Evolutionary conservation across 2,888 invertebrate species (phyloP).

Genomic region (Ormyrus rosae): DNA sequence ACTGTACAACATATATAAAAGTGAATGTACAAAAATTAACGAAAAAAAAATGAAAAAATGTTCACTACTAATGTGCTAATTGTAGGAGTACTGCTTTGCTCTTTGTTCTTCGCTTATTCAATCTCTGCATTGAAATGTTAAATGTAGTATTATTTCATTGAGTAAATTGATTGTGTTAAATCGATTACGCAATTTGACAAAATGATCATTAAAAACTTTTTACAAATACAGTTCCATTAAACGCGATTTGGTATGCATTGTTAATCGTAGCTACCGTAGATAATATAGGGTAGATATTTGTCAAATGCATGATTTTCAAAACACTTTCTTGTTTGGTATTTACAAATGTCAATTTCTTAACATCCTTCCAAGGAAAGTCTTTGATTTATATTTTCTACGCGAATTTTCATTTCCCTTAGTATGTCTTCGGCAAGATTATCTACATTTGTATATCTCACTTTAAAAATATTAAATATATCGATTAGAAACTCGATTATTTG

Average conservation of each 20-base stretch:
- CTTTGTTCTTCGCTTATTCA: constrained; percentile 13
- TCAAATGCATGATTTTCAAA: constrained; percentile 27
- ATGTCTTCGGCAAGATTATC: constrained; percentile 93
- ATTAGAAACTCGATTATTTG: constrained; percentile 92
- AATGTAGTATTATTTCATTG: constrained; percentile 10
- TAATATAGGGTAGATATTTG: constrained; percentile 18
- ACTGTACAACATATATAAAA: constrained; percentile 47
- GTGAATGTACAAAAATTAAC: constrained; percentile 30
- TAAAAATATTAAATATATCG: constrained; percentile 95
- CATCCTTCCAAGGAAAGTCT: constrained; percentile 78
- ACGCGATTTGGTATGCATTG: constrained; percentile 6
- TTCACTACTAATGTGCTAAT: constrained; percentile 20
- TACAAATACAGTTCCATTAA: neutral
- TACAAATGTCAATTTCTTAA: constrained; percentile 53
- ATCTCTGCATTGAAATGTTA: constrained; percentile 23
- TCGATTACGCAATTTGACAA: neutral
- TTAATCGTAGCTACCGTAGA: constrained; percentile 16
- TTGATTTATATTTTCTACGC: constrained; percentile 87
- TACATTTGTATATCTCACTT: constrained; percentile 90
- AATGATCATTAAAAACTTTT: constrained; percentile 21
- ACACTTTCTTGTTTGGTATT: constrained; percentile 31
- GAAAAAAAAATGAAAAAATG: constrained; percentile 23
- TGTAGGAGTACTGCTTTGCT: constrained; percentile 49
- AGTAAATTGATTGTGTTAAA: constrained; percentile 40
- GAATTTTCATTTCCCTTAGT: constrained; percentile 83